Percentiles rank a stretch among this genome's conserved stretches.
Conservation (phyloP, 2,888 invertebrate species). For the Rhopalosiphum nymphaeae region DNA sequence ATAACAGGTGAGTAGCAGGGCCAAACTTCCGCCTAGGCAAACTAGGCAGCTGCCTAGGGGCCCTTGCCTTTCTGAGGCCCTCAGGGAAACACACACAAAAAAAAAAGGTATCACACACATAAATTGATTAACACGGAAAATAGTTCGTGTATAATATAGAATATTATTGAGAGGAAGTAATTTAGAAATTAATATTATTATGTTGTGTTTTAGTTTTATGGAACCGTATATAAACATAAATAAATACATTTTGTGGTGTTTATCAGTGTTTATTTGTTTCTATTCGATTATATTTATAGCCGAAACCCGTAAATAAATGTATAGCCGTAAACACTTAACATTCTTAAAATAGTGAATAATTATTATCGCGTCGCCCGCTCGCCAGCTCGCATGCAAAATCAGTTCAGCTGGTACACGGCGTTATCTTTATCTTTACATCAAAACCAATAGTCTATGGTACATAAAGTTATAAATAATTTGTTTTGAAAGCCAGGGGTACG, state of each 20-base stretch:
- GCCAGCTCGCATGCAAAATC: constrained; percentile 31
- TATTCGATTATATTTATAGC: neutral
- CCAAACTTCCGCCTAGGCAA: constrained; percentile 6
- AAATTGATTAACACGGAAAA: constrained; percentile 15
- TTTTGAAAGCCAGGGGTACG: constrained; percentile 26
- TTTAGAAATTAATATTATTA: constrained; percentile 34
- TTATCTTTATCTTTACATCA: constrained; percentile 25
- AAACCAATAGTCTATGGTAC: neutral
- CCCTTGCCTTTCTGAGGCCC: neutral
- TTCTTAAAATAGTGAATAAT: too few species aligned
- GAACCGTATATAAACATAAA: constrained; percentile 10
- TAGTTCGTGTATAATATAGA: constrained; percentile 22
- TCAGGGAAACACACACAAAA: constrained; percentile 9
- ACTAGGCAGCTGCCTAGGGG: constrained; percentile 15
- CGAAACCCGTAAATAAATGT: too few species aligned
- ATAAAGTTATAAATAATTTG: neutral
- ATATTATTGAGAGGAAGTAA: constrained; percentile 22
- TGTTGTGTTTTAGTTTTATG: constrained; percentile 13
- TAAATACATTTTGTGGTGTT: neutral
- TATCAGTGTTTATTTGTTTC: neutral
- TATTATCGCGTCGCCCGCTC: neutral
- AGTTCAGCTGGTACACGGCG: constrained; percentile 36
- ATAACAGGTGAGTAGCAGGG: neutral
- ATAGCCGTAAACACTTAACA: too few species aligned
- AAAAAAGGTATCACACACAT: neutral